Percentiles rank a stretch among this genome's conserved stretches.
Evolutionary conservation across 2,113 vertebrate species (phyloP).

Genomic region (Panthera uncia): DNA sequence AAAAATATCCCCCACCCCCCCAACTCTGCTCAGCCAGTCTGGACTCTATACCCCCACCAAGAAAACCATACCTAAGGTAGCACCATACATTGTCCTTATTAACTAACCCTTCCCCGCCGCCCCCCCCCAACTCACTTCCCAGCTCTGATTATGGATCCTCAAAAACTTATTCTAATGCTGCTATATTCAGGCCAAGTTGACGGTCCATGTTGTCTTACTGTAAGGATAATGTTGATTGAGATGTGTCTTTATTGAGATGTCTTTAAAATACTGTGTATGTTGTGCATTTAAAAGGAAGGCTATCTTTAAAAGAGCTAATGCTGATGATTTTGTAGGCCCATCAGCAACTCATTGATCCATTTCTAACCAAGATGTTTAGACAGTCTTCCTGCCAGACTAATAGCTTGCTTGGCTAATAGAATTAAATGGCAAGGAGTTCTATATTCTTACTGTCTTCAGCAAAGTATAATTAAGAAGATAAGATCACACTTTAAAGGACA

Average conservation of each 20-base stretch:
- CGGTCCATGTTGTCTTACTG: background rate
- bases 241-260: background rate
- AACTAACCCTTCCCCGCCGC: too few relatives aligned
- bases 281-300: background rate
- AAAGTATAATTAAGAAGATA: conserved; percentile 9
- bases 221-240: background rate
- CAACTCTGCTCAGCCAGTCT: background rate
- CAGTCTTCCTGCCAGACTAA: background rate
- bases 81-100: background rate
- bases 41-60: background rate
- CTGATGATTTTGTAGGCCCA: background rate
- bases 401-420: conserved; percentile 5
- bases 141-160: background rate
- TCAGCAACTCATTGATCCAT: conserved; percentile 16
- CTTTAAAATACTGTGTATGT: background rate
- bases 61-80: background rate
- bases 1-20: background rate
- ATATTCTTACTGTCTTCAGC: background rate
- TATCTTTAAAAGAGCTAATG: conserved; percentile 25
- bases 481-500: background rate
- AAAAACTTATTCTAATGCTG: background rate
- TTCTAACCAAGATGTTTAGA: conserved; percentile 24
- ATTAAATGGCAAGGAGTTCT: conserved; percentile 21
- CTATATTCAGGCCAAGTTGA: background rate
- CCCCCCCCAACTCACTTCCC: background rate